Base-by-base conservation (phyloP, 1,140 invertebrate genomes). In the Trichonephila inaurata region DNA sequence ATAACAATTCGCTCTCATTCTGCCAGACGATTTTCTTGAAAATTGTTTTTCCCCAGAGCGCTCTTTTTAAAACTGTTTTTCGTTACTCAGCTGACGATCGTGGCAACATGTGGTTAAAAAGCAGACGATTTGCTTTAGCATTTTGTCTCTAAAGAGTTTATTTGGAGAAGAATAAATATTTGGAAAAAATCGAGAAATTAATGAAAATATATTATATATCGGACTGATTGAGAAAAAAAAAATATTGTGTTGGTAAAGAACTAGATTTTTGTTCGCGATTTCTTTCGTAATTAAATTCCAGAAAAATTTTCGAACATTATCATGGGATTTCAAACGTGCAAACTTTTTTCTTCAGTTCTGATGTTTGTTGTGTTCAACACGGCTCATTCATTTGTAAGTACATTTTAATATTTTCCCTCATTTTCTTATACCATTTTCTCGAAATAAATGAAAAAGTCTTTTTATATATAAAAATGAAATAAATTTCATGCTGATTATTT, bases 321-420 rank as follows among this genome's bases (percentile, higher is more conserved):
- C 40, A 85, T 85, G 83, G 83, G 51, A 85, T 85, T 60, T 85
- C n/a, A 21, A 61, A 28, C 24, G 72, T 24, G 24, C 66, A 18
- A 33, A 14, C 5, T 77, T 14, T 21, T 58, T 60, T 85, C n/a
- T 2, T 60, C 51, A 0, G 18, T 85, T 28, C 16, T 85, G 83
- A 14, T 85, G 58, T 58, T 85, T 60, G 51, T n/a, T 33, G 2
- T 51, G 0, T 12, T 85, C 83, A 10, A 19, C 16, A 4, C 58
- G n/a, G 83, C 21, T 3, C 44, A 85, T n/a, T 85, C 83, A 6
- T n/a, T 61, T 7, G 83, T 85, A 61, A 85, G 83, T 85, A 85
- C 51, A 24, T 85, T 60, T 16, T 51, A 51, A 51, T 51, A 51
- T 51, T 85, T 85, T 61, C 2, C 12, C n/a, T 85, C 2, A 2